Conservation (phyloP, 2,797 vertebrate species). For the Tenualosa thibaudeaui region DNA sequence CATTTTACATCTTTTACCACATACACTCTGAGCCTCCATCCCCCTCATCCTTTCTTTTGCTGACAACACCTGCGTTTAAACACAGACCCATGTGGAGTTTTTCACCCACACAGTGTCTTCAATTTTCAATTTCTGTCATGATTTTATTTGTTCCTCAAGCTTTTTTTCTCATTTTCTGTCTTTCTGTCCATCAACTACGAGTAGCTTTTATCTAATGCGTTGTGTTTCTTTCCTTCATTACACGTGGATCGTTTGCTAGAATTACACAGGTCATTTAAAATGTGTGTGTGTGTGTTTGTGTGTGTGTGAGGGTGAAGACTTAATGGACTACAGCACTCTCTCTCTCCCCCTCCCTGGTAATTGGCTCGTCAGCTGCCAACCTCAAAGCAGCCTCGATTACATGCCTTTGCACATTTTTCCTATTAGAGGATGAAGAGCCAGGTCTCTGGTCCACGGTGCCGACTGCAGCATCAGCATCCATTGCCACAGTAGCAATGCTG, state of each 20-base stretch:
- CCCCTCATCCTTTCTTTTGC: background rate
- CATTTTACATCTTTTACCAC: background rate
- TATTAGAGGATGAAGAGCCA: background rate
- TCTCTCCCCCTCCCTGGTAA: background rate
- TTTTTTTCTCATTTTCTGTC: background rate
- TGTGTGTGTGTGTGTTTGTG: background rate
- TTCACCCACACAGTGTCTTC: background rate
- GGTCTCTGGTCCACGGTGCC: background rate
- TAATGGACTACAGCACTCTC: background rate
- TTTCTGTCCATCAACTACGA: background rate
- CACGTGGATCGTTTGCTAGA: background rate
- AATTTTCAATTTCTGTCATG: background rate
- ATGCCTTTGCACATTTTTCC: background rate
- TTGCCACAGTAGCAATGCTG: background rate
- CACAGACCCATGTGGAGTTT: background rate
- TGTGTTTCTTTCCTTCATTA: background rate
- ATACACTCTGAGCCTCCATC: background rate
- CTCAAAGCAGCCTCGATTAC: background rate
- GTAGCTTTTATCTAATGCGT: background rate
- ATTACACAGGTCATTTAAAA: conserved; percentile 1
- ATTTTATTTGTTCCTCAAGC: background rate
- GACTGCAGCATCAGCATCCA: background rate
- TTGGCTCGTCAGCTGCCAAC: background rate
- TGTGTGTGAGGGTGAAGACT: background rate
- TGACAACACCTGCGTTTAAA: background rate